A percentile compares a stretch with the other conserved stretches of the same genome.
Conservation (phyloP, 1,140 invertebrate genomes). For the Ridgeia piscesae region DNA sequence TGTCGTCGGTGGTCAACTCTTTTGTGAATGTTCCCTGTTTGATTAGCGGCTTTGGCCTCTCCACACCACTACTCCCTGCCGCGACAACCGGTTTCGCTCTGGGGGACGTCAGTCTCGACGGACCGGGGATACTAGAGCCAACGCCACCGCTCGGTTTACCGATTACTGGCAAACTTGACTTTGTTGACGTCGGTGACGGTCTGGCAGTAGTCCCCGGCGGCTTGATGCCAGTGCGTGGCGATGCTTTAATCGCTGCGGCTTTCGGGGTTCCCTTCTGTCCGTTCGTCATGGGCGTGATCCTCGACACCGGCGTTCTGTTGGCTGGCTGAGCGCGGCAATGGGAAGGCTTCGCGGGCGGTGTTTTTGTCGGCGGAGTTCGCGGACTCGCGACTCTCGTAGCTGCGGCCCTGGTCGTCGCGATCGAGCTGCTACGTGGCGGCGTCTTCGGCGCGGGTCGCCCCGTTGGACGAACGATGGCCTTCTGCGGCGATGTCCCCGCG, state of each 20-base stretch:
- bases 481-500: background rate
- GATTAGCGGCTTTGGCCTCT: constrained; percentile 50
- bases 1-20: constrained; percentile 61
- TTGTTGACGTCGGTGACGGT: constrained; percentile 25
- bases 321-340: background rate
- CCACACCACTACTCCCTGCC: background rate
- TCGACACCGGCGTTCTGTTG: background rate
- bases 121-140: background rate
- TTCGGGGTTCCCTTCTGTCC: background rate
- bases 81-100: background rate
- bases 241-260: constrained; percentile 22
- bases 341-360: background rate
- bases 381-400: background rate
- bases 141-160: constrained; percentile 33
- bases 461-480: background rate
- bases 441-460: background rate
- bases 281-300: background rate
- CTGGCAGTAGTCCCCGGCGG: constrained; percentile 29
- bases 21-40: constrained; percentile 87
- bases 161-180: constrained; percentile 33
- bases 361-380: background rate
- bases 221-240: constrained; percentile 29
- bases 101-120: background rate
- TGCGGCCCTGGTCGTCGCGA: background rate
- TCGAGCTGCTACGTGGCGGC: background rate